Evolutionary conservation across 2,797 vertebrate genomes (phyloP).

Genomic region (Dryobates pubescens): DNA sequence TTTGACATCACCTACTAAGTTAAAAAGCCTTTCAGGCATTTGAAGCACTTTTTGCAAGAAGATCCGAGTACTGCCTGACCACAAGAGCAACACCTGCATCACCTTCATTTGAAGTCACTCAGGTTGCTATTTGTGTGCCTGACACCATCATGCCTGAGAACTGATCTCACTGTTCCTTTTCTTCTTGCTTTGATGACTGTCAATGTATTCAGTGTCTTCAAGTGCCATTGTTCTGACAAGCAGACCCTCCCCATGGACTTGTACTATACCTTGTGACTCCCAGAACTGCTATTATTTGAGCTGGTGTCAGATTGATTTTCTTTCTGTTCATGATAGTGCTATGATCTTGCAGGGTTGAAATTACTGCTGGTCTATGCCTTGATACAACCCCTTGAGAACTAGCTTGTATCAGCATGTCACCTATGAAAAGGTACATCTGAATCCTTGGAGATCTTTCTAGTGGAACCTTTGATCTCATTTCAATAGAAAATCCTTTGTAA

Average conservation of each 20-base stretch:
- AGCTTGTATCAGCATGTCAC: conserved; percentile 58
- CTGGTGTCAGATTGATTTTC: conserved; percentile 66
- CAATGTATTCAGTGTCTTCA: conserved; percentile 53
- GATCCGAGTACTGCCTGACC: conserved; percentile 11
- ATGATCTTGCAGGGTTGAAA: conserved; percentile 53
- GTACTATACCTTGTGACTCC: conserved; percentile 24
- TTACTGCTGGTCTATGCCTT: conserved; percentile 61
- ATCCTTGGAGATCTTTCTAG: conserved; percentile 49
- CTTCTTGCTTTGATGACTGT: conserved; percentile 66
- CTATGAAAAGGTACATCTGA: conserved; percentile 58
- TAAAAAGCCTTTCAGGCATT: conserved; percentile 46
- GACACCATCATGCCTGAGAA: conserved; percentile 32
- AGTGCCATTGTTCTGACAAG: conserved; percentile 64
- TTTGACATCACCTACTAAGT: conserved; percentile 16
- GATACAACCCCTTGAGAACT: conserved; percentile 20
- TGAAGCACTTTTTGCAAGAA: conserved; percentile 13
- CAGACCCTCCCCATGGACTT: conserved; percentile 43
- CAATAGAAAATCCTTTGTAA: conserved; percentile 41
- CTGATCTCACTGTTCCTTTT: conserved; percentile 40
- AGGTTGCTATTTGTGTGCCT: background rate
- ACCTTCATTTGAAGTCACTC: conserved; percentile 31
- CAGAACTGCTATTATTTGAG: conserved; percentile 61
- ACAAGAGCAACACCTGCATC: conserved; percentile 6
- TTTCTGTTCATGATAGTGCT: conserved; percentile 51
- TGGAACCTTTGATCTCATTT: conserved; percentile 44